phyloP scores from a whole-genome alignment of 2,888 invertebrate species.

The Oscheius sp. region DNA sequence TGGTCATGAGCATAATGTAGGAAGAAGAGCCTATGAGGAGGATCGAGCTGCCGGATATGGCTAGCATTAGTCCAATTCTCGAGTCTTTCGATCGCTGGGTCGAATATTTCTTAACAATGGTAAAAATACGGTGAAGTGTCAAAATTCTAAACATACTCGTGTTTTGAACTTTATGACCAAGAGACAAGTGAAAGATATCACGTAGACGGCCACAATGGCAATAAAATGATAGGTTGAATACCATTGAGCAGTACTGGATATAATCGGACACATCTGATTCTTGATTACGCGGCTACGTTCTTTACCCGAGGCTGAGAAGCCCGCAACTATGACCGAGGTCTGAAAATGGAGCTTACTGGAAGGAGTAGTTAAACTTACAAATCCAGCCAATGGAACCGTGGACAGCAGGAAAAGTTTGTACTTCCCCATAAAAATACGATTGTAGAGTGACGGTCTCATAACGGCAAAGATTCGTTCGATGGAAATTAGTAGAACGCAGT shows the following conservation, averaged over 20 bases:
- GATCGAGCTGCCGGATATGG: slow-evolving; percentile 32
- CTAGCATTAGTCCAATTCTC: slow-evolving; percentile 34
- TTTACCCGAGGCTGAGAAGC: slow-evolving; percentile 45
- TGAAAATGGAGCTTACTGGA: slow-evolving; percentile 31
- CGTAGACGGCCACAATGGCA: slow-evolving; percentile 57
- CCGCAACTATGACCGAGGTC: slow-evolving; percentile 49
- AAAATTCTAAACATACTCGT: slow-evolving; percentile 34
- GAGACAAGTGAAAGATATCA: slow-evolving; percentile 57
- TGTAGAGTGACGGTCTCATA: slow-evolving; percentile 55
- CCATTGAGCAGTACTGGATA: slow-evolving; percentile 58
- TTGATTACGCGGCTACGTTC: slow-evolving; percentile 43
- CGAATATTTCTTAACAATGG: slow-evolving; percentile 31
- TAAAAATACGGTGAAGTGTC: background rate
- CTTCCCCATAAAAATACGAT: slow-evolving; percentile 48
- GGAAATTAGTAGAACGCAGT: slow-evolving; percentile 60
- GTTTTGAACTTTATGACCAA: slow-evolving; percentile 43
- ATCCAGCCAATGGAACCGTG: slow-evolving; percentile 42
- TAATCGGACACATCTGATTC: slow-evolving; percentile 64
- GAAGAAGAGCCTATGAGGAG: slow-evolving; percentile 34
- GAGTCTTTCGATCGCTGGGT: slow-evolving; percentile 23
- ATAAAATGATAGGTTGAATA: slow-evolving; percentile 65
- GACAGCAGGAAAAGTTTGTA: slow-evolving; percentile 42
- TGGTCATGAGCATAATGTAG: slow-evolving; percentile 60
- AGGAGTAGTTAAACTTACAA: slow-evolving; percentile 35
- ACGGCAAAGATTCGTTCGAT: slow-evolving; percentile 58